Evolutionary conservation across 2,888 invertebrate genomes (phyloP).

Genomic region (Argyresthia goedartella): DNA sequence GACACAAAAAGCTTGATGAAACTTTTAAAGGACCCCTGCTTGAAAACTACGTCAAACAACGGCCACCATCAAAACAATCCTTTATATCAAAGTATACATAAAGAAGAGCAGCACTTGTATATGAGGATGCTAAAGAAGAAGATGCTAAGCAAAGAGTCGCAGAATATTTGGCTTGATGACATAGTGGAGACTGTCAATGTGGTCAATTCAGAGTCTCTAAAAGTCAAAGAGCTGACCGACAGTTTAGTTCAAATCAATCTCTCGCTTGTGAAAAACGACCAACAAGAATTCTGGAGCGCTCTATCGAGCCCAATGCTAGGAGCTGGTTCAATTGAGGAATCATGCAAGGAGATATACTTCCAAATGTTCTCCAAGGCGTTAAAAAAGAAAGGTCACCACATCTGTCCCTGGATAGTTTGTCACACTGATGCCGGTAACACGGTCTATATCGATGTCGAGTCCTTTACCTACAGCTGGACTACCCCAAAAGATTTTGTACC

Average conservation of each 20-base stretch:
- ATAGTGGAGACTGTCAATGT: conserved; percentile 56
- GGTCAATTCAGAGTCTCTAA: conserved; percentile 57
- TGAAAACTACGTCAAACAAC: conserved; percentile 38
- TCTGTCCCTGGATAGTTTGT: conserved; percentile 64
- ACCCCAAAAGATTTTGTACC: conserved; percentile 64
- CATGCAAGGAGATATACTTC: conserved; percentile 56
- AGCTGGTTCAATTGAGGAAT: conserved; percentile 31
- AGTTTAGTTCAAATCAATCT: conserved; percentile 53
- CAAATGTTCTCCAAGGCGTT: conserved; percentile 57
- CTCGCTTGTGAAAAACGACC: conserved; percentile 48
- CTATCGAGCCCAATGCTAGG: conserved; percentile 34
- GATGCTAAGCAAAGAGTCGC: conserved; percentile 61
- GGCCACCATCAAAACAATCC: too few species aligned
- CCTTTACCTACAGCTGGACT: conserved; percentile 62
- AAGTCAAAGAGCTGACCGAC: conserved; percentile 58
- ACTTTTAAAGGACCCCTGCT: conserved; percentile 54
- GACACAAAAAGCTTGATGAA: conserved; percentile 57
- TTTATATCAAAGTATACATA: conserved; percentile 28
- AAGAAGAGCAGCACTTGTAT: conserved; percentile 64
- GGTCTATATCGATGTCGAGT: conserved; percentile 65
- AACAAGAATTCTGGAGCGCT: conserved; percentile 45
- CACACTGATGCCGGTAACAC: conserved; percentile 62
- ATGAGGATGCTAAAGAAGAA: conserved; percentile 63
- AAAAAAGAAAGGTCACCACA: conserved; percentile 51
- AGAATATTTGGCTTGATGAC: conserved; percentile 73